Evolutionary conservation across 1,140 invertebrate genomes (phyloP).

Genomic region (Camponotus pennsylvanicus): DNA sequence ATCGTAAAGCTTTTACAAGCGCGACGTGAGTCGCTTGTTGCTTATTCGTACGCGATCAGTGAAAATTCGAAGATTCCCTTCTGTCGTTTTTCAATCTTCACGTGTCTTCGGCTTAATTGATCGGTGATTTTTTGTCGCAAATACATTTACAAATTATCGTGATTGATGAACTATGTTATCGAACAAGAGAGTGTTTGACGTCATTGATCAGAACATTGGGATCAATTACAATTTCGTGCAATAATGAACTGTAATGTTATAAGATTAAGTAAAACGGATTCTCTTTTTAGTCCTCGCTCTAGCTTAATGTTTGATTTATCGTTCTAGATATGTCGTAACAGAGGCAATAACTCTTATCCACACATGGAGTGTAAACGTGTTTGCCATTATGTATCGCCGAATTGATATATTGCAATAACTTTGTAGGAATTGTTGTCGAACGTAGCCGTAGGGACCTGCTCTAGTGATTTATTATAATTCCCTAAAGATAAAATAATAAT

Average conservation of each 20-base stretch:
- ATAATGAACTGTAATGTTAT: conserved; percentile 7
- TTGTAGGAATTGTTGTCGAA: conserved; percentile 13
- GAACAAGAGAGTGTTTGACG: not conserved
- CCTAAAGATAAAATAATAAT: conserved; percentile 4
- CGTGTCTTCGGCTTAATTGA: not conserved
- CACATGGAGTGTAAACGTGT: not conserved
- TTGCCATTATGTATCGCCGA: conserved; percentile 14
- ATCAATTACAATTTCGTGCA: conserved; percentile 5
- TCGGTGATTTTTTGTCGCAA: not conserved
- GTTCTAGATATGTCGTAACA: not conserved
- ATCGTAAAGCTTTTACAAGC: conserved; percentile 61
- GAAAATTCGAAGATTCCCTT: not conserved
- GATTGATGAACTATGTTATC: not conserved
- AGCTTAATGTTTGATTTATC: conserved; percentile 23
- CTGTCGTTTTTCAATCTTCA: not conserved
- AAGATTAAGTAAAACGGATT: not conserved
- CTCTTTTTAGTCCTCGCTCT: not conserved
- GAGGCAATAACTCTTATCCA: conserved; percentile 38
- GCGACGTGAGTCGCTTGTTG: conserved; percentile 13
- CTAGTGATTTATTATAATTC: conserved; percentile 17
- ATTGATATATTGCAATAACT: conserved; percentile 46
- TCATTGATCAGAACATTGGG: too few relatives aligned
- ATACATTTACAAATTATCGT: not conserved
- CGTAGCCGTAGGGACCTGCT: not conserved
- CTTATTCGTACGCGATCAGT: not conserved